Evolutionary conservation across 1,140 invertebrate species (phyloP), one percentile per base, ranked within the genome.

Genomic region (Idris sp.): DNA sequence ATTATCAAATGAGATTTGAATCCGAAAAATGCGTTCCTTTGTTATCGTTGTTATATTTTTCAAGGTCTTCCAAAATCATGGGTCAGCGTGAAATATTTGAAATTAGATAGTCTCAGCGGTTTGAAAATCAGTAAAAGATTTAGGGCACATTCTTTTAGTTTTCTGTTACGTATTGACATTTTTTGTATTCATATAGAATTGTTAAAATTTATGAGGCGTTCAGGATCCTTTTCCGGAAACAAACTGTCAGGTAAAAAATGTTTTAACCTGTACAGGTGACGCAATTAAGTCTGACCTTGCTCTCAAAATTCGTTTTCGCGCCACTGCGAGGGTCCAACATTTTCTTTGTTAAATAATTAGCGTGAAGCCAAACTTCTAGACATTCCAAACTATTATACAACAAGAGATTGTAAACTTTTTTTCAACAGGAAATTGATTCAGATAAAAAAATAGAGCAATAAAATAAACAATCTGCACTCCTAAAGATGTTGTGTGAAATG

Each of bases 201-300:
- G 16, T 14, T 48, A 74, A 80, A 86, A 87, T 87, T 86, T 87
- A 86, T 82, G 84, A 80, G 72, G 14, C 31, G 75, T 72, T 65
- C 77, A 78, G 79, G 79, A 78, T 78, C 80, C 59, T 71, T 73
- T 74, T 74, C 73, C 59, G 58, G 61, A 77, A 75, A 69, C 65
- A 77, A 62, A 67, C 33, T 46, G 22, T 36, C 71, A 79, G 81
- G 78, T 76, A 81, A 62, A 26, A 73, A 48, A 46, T 46, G 13
- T 5, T 40, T 26, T 19, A 72, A 33, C 46, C 44, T n/a, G 62
- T 76, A 82, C 86, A 86, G 84, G 84, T 86, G 84, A 85, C 67
- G 83, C 81, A 83, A 85, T 82, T 79, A 71, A 74, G 58, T 49
- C 43, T 62, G 83, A 83, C 86, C 86, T 87, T 86, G 84, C 79